These are phyloP conservation scores for Eupithecia abbreviata DNA, from an alignment of 2,888 invertebrate species.

Conservation along the genomic window DNA sequence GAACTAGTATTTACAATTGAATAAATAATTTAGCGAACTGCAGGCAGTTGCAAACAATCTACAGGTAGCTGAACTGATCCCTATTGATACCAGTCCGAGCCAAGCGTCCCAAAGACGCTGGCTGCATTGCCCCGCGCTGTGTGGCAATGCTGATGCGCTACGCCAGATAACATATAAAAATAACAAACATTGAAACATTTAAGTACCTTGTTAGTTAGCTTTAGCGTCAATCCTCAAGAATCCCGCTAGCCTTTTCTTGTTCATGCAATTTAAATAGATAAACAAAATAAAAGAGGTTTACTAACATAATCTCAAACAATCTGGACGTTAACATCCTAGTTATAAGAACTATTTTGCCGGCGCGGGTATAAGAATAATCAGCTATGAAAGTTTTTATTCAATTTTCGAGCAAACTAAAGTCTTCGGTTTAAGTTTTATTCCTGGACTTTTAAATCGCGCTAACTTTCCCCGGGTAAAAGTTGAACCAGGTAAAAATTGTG, in stretches of 20 bases:
- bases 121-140: too few relatives aligned
- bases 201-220: not conserved
- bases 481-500: constrained; percentile 14
- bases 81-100: too few relatives aligned
- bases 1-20: too few relatives aligned
- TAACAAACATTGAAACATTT: too few relatives aligned
- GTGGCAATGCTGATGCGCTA: too few relatives aligned
- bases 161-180: too few relatives aligned
- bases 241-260: not conserved
- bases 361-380: constrained; percentile 26
- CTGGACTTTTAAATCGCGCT: constrained; percentile 20
- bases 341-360: constrained; percentile 16
- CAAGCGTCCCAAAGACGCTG: too few relatives aligned
- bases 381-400: constrained; percentile 30
- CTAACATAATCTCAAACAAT: not conserved
- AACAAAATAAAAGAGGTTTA: not conserved
- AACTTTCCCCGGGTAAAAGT: constrained; percentile 29
- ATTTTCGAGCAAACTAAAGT: constrained; percentile 28
- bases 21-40: too few relatives aligned
- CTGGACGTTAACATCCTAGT: not conserved
- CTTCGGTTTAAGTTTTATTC: constrained; percentile 33
- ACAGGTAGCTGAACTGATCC: too few relatives aligned
- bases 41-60: too few relatives aligned
- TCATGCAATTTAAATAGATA: not conserved
- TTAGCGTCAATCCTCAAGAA: not conserved